Percentiles rank a stretch among this genome's conserved stretches.
Evolutionary conservation across 2,113 vertebrate genomes (phyloP).

Genomic region (Paradisaea rubra): DNA sequence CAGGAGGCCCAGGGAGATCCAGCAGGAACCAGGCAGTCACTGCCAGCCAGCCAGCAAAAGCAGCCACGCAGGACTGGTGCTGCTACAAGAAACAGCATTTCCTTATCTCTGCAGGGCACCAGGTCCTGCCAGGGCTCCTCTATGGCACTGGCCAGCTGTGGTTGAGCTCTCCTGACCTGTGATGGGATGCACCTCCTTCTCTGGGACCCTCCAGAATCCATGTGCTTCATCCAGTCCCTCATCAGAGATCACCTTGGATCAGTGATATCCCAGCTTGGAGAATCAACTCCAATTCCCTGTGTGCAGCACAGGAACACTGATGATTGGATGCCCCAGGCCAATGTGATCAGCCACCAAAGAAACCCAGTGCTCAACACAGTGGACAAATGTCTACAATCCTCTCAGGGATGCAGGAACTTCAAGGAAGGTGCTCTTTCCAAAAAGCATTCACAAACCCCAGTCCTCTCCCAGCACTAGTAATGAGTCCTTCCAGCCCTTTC

Average conservation of each 20-base stretch:
- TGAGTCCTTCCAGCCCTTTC: background rate
- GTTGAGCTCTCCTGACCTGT: background rate
- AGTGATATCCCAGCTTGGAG: background rate
- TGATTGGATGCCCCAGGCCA: background rate
- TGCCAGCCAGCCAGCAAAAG: background rate
- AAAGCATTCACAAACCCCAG: background rate
- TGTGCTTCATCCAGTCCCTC: background rate
- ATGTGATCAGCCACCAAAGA: background rate
- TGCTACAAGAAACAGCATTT: background rate
- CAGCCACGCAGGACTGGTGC: background rate
- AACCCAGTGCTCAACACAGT: accelerated
- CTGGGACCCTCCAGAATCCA: background rate
- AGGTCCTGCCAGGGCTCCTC: background rate
- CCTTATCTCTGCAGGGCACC: background rate
- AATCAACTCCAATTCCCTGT: background rate
- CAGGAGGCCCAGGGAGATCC: background rate
- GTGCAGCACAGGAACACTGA: background rate
- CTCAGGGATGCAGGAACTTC: background rate
- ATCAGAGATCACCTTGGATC: background rate
- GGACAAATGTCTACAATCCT: background rate
- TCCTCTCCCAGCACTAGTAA: background rate
- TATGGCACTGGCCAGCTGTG: background rate
- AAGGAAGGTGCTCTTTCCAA: background rate
- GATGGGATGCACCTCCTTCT: background rate
- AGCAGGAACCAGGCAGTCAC: background rate